phyloP scores from a whole-genome alignment of 2,113 vertebrate species.

The Carassius auratus region DNA sequence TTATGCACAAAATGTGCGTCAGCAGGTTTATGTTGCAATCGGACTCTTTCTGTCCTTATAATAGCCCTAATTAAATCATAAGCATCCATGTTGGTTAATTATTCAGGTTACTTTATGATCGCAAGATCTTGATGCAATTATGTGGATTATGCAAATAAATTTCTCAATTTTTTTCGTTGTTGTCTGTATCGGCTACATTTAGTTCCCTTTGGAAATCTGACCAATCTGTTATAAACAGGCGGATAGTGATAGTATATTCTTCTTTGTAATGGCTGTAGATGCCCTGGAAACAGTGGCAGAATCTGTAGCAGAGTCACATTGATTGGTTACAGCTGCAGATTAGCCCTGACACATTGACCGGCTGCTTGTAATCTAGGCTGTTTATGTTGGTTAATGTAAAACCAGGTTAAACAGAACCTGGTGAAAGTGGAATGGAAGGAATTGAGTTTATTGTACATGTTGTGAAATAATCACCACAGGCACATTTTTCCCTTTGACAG shows the following conservation, averaged over 20 bases:
- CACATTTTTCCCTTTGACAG: not conserved
- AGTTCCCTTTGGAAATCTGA: not conserved
- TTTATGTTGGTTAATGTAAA: not conserved
- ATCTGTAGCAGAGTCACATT: not conserved
- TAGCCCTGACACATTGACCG: not conserved
- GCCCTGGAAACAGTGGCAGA: slow-evolving; percentile 43
- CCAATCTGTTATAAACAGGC: not conserved
- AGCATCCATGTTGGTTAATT: slow-evolving; percentile 6
- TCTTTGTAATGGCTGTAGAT: slow-evolving; percentile 3
- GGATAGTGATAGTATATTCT: not conserved
- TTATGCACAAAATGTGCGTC: slow-evolving; percentile 36
- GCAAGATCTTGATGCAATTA: slow-evolving; percentile 8
- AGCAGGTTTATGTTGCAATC: slow-evolving; percentile 44
- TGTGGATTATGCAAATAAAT: not conserved
- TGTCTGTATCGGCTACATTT: not conserved
- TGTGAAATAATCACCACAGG: not conserved
- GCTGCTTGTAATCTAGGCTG: not conserved
- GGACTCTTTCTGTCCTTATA: not conserved
- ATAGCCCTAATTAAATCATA: not conserved
- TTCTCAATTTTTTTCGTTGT: too few relatives aligned
- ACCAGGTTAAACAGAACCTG: not conserved
- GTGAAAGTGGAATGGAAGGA: slow-evolving; percentile 8
- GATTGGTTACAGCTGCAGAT: slow-evolving; percentile 35
- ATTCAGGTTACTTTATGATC: slow-evolving; percentile 1
- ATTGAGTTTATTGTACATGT: not conserved